Percentiles rank a stretch among this genome's conserved stretches.
Conservation (phyloP, 2,888 invertebrate species). For the Argyresthia goedartella region DNA sequence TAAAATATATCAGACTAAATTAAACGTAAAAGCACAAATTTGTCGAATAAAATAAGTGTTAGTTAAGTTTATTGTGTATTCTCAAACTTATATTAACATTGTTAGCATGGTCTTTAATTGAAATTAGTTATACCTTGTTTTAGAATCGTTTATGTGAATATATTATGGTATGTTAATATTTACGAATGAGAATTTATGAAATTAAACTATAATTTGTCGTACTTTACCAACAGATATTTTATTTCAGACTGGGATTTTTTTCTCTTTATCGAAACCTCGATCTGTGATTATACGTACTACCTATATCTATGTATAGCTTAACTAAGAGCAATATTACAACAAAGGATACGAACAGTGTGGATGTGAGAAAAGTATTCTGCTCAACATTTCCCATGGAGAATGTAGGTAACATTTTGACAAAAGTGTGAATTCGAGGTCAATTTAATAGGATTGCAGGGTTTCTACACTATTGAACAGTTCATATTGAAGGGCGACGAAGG, state of each 20-base stretch:
- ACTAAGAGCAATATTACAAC: too few species aligned
- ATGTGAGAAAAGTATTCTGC: too few species aligned
- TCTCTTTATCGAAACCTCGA: not conserved
- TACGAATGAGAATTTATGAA: constrained; percentile 36
- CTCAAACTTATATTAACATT: not conserved
- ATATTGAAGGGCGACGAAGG: too few species aligned
- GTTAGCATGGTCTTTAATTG: not conserved
- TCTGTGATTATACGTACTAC: not conserved
- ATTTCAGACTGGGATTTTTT: not conserved
- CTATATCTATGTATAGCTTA: too few species aligned
- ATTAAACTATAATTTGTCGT: constrained; percentile 43
- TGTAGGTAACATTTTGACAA: too few species aligned
- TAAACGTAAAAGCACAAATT: too few species aligned
- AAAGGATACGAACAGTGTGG: too few species aligned
- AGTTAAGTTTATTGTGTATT: not conserved
- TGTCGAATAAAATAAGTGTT: not conserved
- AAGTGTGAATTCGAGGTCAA: too few species aligned
- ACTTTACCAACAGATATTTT: not conserved
- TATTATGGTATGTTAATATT: constrained; percentile 28
- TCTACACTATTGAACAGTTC: too few species aligned
- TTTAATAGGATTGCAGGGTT: too few species aligned
- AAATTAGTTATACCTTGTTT: not conserved
- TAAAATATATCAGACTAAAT: not conserved
- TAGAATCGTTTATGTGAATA: not conserved
- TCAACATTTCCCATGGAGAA: too few species aligned